phyloP scores from a whole-genome alignment of 2,797 vertebrate genomes.

The Acanthis flammea region DNA sequence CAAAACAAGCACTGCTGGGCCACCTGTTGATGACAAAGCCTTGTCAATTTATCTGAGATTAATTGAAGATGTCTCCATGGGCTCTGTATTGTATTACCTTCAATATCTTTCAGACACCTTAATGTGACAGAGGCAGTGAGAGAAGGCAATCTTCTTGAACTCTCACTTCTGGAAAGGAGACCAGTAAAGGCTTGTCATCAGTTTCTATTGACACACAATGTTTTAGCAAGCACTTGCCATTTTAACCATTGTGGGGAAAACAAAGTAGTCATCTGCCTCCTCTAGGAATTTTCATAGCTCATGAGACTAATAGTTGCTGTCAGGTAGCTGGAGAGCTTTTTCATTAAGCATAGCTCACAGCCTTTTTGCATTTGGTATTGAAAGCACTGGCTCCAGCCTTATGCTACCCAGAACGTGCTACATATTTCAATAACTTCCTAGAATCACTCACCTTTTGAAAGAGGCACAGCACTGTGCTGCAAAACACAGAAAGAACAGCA shows the following conservation, averaged over 20 bases:
- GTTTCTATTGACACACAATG: slow-evolving; percentile 17
- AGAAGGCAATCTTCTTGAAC: background rate
- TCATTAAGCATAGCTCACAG: background rate
- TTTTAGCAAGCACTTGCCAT: slow-evolving; percentile 21
- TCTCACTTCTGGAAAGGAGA: background rate
- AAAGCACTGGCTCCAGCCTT: background rate
- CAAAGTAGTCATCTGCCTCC: background rate
- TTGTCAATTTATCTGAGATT: background rate
- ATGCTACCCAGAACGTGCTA: background rate
- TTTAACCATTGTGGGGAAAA: slow-evolving; percentile 7
- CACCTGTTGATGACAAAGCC: background rate
- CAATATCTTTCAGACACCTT: background rate
- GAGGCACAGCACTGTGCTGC: background rate
- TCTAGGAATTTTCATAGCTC: background rate
- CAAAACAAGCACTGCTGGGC: background rate
- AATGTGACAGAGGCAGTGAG: background rate
- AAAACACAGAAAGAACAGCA: background rate
- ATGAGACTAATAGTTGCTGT: background rate
- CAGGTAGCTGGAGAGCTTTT: background rate
- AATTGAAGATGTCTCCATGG: background rate
- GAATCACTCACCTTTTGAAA: slow-evolving; percentile 24
- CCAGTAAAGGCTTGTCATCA: background rate
- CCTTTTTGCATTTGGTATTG: background rate
- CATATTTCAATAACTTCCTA: slow-evolving; percentile 32
- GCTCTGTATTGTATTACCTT: background rate